These are phyloP conservation scores for Eupsittula cactorum DNA, from an alignment of 2,113 vertebrate genomes.

Conservation along the genomic window DNA sequence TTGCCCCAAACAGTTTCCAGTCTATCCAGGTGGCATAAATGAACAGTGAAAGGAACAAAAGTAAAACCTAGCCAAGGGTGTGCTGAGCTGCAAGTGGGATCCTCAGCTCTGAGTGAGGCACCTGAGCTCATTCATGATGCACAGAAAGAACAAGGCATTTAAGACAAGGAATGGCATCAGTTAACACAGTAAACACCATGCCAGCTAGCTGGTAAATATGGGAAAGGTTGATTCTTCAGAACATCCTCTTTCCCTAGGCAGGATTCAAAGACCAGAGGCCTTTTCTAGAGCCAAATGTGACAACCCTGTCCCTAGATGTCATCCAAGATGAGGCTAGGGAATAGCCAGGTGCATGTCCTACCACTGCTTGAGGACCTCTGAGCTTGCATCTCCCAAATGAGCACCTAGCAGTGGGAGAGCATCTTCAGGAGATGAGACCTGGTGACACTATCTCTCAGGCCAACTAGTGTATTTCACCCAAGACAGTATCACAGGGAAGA, in stretches of 20 bases:
- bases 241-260: neutral
- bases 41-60: neutral
- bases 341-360: neutral
- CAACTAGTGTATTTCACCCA: fast-evolving
- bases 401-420: fast-evolving
- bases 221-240: neutral
- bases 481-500: neutral
- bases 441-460: neutral
- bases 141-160: neutral
- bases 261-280: neutral
- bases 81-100: neutral
- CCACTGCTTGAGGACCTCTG: neutral
- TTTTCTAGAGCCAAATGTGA: neutral
- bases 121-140: neutral
- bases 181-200: neutral
- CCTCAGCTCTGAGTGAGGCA: neutral
- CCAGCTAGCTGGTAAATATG: neutral
- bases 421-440: neutral
- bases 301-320: neutral
- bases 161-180: neutral
- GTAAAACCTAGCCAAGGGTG: neutral
- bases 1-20: neutral
- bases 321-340: neutral
- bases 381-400: neutral
- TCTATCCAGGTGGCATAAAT: neutral